A percentile compares a stretch with the other conserved stretches of the same genome.
These are phyloP conservation scores for Steinernema feltiae DNA, from an alignment of 1,140 invertebrate species.

Conservation along the genomic window DNA sequence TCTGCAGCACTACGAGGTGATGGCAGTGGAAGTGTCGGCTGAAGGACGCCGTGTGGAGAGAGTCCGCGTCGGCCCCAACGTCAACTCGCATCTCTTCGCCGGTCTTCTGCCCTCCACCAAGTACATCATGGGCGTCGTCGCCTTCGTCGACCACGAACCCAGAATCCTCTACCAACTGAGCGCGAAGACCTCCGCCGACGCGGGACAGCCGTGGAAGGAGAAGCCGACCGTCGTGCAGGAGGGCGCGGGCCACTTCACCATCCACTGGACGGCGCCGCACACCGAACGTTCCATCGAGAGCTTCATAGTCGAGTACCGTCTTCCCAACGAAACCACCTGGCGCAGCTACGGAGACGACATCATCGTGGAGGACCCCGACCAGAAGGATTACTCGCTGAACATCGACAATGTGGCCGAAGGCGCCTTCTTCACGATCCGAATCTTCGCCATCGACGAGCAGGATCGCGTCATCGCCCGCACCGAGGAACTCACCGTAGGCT, in stretches of 20 bases:
- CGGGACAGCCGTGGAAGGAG: slow-evolving; percentile 32
- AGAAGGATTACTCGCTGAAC: slow-evolving; percentile 34
- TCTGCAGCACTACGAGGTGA: slow-evolving; percentile 55
- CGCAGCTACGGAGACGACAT: slow-evolving; percentile 36
- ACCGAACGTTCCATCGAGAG: slow-evolving; percentile 13
- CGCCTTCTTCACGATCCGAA: slow-evolving; percentile 49
- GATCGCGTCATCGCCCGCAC: slow-evolving; percentile 45
- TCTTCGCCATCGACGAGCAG: slow-evolving; percentile 43
- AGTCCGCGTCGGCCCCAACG: slow-evolving; percentile 39
- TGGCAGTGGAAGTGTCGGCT: slow-evolving; percentile 33
- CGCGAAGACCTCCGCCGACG: slow-evolving; percentile 33
- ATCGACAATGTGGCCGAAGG: slow-evolving; percentile 20
- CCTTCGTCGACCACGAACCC: slow-evolving; percentile 57
- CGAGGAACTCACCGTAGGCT: slow-evolving; percentile 41
- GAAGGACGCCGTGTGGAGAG: slow-evolving; percentile 43
- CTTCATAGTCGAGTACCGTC: slow-evolving; percentile 50
- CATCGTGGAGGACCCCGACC: slow-evolving; percentile 21
- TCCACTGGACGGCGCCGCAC: slow-evolving; percentile 49
- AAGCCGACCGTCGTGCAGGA: slow-evolving; percentile 46
- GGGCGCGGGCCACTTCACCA: slow-evolving; percentile 40
- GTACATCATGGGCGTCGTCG: slow-evolving; percentile 53
- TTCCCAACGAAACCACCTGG: slow-evolving; percentile 54
- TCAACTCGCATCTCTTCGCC: slow-evolving; percentile 41
- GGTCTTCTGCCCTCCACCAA: slow-evolving; percentile 45
- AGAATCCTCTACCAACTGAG: slow-evolving; percentile 40